Evolutionary conservation across 2,888 invertebrate species (phyloP).

Genomic region (Periphyllus acericola): DNA sequence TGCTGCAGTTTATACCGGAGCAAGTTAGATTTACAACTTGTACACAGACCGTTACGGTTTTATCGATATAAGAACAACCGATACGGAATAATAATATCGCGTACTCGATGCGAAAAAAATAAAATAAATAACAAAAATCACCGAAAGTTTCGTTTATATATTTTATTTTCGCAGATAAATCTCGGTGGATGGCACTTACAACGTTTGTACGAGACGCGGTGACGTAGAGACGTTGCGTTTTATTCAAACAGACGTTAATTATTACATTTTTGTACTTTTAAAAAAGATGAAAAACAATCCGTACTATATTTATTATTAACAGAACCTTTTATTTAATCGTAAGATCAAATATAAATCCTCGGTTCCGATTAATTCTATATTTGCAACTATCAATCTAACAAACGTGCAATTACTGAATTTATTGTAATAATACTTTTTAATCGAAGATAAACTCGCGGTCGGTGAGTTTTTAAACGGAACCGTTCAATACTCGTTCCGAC

Average conservation of each 20-base stretch:
- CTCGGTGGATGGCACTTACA: background rate
- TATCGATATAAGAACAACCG: background rate
- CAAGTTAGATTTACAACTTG: background rate
- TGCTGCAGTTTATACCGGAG: too few species aligned
- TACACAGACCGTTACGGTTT: too few species aligned
- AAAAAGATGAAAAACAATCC: too few species aligned
- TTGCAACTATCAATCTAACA: background rate
- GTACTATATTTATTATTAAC: too few species aligned
- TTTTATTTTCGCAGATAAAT: background rate
- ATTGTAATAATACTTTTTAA: too few species aligned
- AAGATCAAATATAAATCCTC: background rate
- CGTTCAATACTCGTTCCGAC: background rate
- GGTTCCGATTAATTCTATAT: background rate
- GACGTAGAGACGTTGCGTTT: background rate
- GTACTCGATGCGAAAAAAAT: too few species aligned
- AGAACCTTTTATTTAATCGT: too few species aligned
- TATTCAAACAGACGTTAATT: background rate
- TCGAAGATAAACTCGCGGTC: background rate
- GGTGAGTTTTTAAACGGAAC: background rate
- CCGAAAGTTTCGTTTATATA: background rate
- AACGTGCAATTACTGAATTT: background rate
- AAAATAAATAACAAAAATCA: background rate
- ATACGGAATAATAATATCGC: too few species aligned
- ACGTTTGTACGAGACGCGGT: background rate
- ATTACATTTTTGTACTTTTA: too few species aligned